Conservation (phyloP, 2,888 invertebrate species). For the Sesia apiformis region DNA sequence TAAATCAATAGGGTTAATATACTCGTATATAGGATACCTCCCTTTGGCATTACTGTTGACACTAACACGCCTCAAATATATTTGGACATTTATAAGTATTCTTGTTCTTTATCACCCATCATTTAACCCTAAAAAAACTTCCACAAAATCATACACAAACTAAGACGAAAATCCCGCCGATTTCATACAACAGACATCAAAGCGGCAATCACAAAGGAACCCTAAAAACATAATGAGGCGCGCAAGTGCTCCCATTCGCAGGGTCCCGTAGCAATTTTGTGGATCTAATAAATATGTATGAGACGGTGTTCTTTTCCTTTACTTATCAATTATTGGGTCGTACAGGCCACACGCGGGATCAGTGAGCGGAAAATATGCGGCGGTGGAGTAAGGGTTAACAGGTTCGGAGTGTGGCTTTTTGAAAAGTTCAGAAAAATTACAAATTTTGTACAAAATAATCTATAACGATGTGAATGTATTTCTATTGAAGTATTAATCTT, state of each 20-base stretch:
- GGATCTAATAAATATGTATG: conserved; percentile 71
- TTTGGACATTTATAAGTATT: too few species aligned
- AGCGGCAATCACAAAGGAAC: conserved; percentile 64
- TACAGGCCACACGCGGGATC: conserved; percentile 57
- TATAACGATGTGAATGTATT: too few species aligned
- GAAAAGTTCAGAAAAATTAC: too few species aligned
- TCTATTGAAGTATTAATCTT: too few species aligned
- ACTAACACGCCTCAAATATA: too few species aligned
- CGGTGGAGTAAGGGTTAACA: conserved; percentile 53
- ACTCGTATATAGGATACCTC: too few species aligned
- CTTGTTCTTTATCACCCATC: conserved; percentile 6
- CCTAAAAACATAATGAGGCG: conserved; percentile 67
- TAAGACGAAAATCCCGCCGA: conserved; percentile 47
- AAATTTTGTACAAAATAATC: too few species aligned
- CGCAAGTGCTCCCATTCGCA: conserved; percentile 68
- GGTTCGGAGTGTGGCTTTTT: neutral
- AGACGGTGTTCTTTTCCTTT: conserved; percentile 69
- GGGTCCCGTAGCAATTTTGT: conserved; percentile 67
- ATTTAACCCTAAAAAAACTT: conserved; percentile 16
- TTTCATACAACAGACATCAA: conserved; percentile 57
- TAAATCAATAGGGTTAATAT: too few species aligned
- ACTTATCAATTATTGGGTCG: conserved; percentile 74
- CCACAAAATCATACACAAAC: conserved; percentile 35
- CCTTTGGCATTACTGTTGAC: too few species aligned
- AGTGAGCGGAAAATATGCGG: conserved; percentile 41